Base-by-base conservation (phyloP, 1,140 invertebrate species). In the Camponotus pennsylvanicus region DNA sequence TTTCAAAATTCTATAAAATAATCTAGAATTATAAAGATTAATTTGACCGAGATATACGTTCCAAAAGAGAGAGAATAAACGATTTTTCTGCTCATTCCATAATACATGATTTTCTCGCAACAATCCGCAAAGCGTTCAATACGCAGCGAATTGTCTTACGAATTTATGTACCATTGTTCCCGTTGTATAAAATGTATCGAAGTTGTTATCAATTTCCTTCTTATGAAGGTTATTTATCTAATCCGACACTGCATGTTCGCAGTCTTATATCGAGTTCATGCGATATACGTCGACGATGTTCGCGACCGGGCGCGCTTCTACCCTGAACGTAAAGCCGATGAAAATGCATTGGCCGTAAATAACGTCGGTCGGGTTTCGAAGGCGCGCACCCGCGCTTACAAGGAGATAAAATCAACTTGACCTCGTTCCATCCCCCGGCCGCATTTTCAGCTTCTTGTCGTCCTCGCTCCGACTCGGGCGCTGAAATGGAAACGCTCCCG, bases 341-440 rank as follows among this genome's bases (percentile, higher is more conserved):
- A 86, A 86, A 79, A 86, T 86, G 86, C 75, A 91, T 92, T 86
- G 90, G 91, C 89, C 90, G 90, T 93, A 93, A 93, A 93, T 94
- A 93, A 94, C 88, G 86, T 91, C 80, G 80, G 79, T 92, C 89
- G 88, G 88, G 82, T 89, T 64, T 88, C 86, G 77, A 59, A 77
- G 45, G 63, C 75, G 84, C 63, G 77, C 67, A 69, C 45, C 78
- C 61, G 73, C 91, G 89, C 87, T 88, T 85, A 79, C 83, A 79
- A 85, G 88, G 80, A 90, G 85, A 91, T 90, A 92, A 92, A 93
- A 94, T 94, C 92, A 93, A 93, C 92, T 92, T 93, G 93, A 93
- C 92, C 93, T 86, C 89, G 61, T 93, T 93, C 87, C 89, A 92
- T 91, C 91, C 89, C 88, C 88, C 52, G 27, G 34, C 21, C n/a